A percentile compares a stretch with the other conserved stretches of the same genome.
Evolutionary conservation across 53 echinoderm and acorn worm species (phyloP).

Genomic region (Henricia sp.): DNA sequence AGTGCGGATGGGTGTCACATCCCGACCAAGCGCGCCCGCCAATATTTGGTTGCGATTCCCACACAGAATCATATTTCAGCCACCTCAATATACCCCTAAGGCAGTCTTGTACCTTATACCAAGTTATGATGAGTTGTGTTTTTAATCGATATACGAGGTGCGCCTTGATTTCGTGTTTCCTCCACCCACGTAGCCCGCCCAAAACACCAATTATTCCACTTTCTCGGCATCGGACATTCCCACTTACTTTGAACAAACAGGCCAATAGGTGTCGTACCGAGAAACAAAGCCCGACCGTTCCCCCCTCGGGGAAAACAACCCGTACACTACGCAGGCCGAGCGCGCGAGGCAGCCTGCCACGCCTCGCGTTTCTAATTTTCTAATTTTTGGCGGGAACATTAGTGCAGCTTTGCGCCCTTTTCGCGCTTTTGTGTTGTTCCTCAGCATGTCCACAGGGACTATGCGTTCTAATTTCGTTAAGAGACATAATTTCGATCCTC

Average conservation of each 20-base stretch:
- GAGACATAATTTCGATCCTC: no score
- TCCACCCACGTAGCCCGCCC: not conserved
- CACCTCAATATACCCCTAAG: slow-evolving; percentile 16
- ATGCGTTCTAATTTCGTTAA: not conserved
- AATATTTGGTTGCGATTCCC: slow-evolving; percentile 31
- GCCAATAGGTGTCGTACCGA: no score
- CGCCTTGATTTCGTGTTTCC: slow-evolving; percentile 27
- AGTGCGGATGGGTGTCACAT: not conserved
- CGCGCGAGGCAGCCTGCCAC: slow-evolving; percentile 21
- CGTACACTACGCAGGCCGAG: no score
- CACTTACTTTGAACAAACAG: slow-evolving; percentile 15
- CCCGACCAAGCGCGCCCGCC: slow-evolving; percentile 25
- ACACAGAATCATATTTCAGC: slow-evolving; percentile 36
- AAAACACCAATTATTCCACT: slow-evolving; percentile 23
- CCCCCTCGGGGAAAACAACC: no score
- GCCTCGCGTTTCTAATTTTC: slow-evolving; percentile 37
- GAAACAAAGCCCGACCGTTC: no score
- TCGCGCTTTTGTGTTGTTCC: slow-evolving; percentile 13
- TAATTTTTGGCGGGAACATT: slow-evolving; percentile 30
- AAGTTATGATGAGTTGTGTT: no score
- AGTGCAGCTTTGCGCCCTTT: not conserved
- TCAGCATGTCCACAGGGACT: not conserved
- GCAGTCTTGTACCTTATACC: no score
- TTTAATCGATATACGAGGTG: no score
- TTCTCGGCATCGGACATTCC: slow-evolving; percentile 1